phyloP scores from a whole-genome alignment of 2,888 invertebrate species.

The Dermolepida albohirtum region DNA sequence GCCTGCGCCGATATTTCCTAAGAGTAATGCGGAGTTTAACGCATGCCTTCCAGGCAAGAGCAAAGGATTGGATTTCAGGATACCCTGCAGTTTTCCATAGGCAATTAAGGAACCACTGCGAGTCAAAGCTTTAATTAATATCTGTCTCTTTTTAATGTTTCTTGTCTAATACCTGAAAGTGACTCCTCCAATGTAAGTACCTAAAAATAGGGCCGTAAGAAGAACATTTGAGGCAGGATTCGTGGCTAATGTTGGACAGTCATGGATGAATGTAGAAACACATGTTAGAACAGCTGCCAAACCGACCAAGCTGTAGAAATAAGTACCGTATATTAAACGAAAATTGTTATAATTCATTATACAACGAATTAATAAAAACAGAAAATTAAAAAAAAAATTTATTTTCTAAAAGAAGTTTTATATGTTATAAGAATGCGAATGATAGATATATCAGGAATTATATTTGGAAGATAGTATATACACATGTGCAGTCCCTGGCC shows the following conservation, averaged over 20 bases:
- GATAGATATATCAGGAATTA: too few species aligned
- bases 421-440: too few species aligned
- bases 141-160: neutral
- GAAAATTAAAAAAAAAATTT: too few species aligned
- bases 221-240: conserved; percentile 85
- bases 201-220: conserved; percentile 87
- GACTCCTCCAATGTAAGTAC: conserved; percentile 90
- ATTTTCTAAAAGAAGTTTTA: too few species aligned
- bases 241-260: conserved; percentile 83
- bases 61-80: conserved; percentile 83
- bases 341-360: too few species aligned
- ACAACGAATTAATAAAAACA: too few species aligned
- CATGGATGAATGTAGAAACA: conserved; percentile 85
- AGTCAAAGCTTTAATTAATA: conserved; percentile 24
- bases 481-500: too few species aligned
- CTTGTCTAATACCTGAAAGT: conserved; percentile 78
- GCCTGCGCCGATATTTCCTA: conserved; percentile 80
- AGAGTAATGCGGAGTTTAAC: conserved; percentile 77
- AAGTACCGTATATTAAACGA: neutral
- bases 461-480: too few species aligned
- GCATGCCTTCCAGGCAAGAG: conserved; percentile 85
- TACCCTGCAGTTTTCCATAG: conserved; percentile 89
- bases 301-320: conserved; percentile 79
- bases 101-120: conserved; percentile 87
- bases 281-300: conserved; percentile 90